phyloP scores from a whole-genome alignment of 2,797 vertebrate genomes.

The Darevskia mixta region DNA sequence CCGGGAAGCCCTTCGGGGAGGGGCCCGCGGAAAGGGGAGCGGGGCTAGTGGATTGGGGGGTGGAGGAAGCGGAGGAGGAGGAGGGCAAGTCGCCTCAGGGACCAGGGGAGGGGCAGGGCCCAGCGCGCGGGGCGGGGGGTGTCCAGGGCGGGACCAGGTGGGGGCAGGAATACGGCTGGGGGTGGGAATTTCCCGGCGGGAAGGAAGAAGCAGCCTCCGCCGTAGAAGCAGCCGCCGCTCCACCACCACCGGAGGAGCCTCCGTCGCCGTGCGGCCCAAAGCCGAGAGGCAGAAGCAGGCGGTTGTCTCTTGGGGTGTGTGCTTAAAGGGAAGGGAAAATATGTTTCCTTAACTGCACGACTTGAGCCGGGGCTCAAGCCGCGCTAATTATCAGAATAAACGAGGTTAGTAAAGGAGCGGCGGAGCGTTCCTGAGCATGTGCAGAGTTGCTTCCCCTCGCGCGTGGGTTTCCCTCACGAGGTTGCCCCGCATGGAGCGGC shows the following conservation, averaged over 20 bases:
- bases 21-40: background rate
- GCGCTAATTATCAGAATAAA: background rate
- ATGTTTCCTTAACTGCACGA: too few species aligned
- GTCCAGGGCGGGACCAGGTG: conserved; percentile 7
- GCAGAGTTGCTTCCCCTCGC: background rate
- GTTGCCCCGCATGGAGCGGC: background rate
- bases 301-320: too few species aligned
- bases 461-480: background rate
- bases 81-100: background rate
- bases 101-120: background rate
- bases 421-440: background rate
- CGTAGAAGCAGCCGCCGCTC: background rate
- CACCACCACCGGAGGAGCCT: background rate
- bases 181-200: conserved; percentile 6
- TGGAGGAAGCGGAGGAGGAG: background rate
- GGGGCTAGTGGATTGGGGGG: background rate
- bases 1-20: conserved; percentile 8
- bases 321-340: too few species aligned
- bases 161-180: background rate
- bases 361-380: background rate
- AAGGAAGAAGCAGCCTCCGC: background rate
- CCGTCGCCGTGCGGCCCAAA: background rate
- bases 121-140: background rate
- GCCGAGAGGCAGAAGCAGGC: background rate
- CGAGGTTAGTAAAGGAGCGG: background rate